Evolutionary conservation across 1,140 invertebrate species (phyloP).

Genomic region (Lamellibrachia luymesi): DNA sequence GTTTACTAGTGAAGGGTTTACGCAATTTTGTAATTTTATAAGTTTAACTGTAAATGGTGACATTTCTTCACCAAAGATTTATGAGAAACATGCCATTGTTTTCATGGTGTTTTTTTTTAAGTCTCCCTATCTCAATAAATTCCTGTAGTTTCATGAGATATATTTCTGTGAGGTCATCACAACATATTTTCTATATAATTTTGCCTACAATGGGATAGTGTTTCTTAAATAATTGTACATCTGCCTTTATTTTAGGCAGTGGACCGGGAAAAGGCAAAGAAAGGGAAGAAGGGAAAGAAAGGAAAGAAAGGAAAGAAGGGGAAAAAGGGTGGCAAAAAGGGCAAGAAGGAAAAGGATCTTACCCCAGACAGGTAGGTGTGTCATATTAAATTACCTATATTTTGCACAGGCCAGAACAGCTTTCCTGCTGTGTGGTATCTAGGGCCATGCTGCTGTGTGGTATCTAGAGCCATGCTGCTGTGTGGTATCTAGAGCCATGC

Average conservation of each 20-base stretch:
- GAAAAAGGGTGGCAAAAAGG: slow-evolving; percentile 58
- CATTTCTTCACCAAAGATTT: background rate
- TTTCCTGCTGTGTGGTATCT: no score
- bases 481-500: no score
- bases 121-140: background rate
- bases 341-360: slow-evolving; percentile 91
- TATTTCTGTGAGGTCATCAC: background rate
- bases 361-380: slow-evolving; percentile 72
- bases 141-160: slow-evolving; percentile 4
- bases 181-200: background rate
- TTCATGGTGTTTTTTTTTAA: background rate
- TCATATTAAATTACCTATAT: background rate
- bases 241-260: slow-evolving; percentile 61
- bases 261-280: slow-evolving; percentile 68
- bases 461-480: no score
- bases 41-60: background rate
- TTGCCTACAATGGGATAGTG: background rate
- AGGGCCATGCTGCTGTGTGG: no score
- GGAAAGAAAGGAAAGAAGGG: slow-evolving; percentile 81
- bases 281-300: slow-evolving; percentile 59
- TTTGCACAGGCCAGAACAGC: no score
- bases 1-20: background rate
- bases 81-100: background rate
- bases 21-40: background rate
- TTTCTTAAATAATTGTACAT: background rate